Evolutionary conservation across 2,113 vertebrate species (phyloP).

Genomic region (Glaucidium brasilianum): DNA sequence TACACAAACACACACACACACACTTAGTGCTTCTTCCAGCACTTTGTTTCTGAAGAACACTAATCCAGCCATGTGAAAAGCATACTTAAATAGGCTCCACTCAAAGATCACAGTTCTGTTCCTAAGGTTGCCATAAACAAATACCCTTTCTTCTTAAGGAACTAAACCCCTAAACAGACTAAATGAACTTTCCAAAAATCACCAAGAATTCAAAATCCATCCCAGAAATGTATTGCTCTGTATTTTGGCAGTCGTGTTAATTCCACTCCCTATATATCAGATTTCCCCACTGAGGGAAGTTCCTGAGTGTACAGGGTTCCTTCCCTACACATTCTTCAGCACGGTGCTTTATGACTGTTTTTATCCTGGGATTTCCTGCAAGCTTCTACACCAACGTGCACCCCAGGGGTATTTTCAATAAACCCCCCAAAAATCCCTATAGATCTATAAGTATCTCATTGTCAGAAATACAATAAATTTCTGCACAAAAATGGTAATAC

Average conservation of each 20-base stretch:
- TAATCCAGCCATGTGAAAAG: background rate
- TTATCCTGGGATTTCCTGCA: background rate
- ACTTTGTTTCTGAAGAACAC: background rate
- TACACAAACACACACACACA: rapidly evolving
- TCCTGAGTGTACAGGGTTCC: background rate
- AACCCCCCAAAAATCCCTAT: conserved; percentile 15
- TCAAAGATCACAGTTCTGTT: background rate
- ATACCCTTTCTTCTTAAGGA: background rate
- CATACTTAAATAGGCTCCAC: background rate
- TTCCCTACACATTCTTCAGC: background rate
- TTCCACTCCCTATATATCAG: background rate
- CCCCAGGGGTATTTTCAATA: conserved; percentile 13
- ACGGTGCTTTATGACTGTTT: background rate
- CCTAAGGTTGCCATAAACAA: background rate
- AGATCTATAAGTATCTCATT: conserved; percentile 7
- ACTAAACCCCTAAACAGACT: background rate
- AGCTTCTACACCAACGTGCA: background rate
- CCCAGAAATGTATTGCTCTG: background rate
- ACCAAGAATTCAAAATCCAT: background rate
- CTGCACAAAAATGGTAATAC: conserved; percentile 5
- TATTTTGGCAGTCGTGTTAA: background rate
- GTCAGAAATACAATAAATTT: conserved; percentile 47
- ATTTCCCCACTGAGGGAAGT: background rate
- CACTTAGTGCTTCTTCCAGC: background rate
- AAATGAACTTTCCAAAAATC: background rate